Evolutionary conservation across 92 coral and sea anemone genomes (phyloP), one percentile per base, ranked within the genome.

Genomic region (Epizoanthus fatuus): DNA sequence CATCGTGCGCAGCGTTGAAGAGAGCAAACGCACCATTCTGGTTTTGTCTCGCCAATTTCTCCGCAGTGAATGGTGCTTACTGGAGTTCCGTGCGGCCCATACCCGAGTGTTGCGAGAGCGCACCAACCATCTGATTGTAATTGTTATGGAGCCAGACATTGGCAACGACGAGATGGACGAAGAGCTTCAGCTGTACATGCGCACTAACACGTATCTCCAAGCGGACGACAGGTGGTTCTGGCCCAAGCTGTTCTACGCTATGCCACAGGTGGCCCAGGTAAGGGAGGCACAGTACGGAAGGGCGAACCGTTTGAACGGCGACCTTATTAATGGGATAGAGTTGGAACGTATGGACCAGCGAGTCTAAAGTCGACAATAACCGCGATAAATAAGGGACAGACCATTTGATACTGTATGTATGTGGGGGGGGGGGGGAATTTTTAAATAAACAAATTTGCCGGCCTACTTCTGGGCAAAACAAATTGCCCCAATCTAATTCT

Each of bases 21-120:
- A 80, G 71, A 92, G 95, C 53, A 92, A 85, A 62, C 89, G 98
- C 40, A 94, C 84, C 93, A 81, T 94, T 60, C 86, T 94, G 90
- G 89, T 94, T 7, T 60, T 94, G 72, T 94, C 98, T 2, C 90
- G 79, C 39, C 52, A 81, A 68, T 94, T 94, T 75, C 39, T 94
- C 25, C 69, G 74, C 68, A 94, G 98, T 83, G 98, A 94, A 72
- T 94, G 98, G 98, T 94, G 98, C 63, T 78, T 85, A 93, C 52
- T 92, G 58, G 98, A 94, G 84, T 94, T 94, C 58, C 95, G 98
- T 15, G 95, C 98, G 15, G 98, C 98, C 4, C 98, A 94, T 56
- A 93, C 74, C 32, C 86, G 85, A 63, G 95, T 78, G 47, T 70
- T 94, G 4, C 80, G 89, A 81, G 98, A 92, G 69, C 95, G 86